Percentiles rank a stretch among this genome's conserved stretches.
Evolutionary conservation across 2,113 vertebrate species (phyloP).

Genomic region (Oreamnos americanus): DNA sequence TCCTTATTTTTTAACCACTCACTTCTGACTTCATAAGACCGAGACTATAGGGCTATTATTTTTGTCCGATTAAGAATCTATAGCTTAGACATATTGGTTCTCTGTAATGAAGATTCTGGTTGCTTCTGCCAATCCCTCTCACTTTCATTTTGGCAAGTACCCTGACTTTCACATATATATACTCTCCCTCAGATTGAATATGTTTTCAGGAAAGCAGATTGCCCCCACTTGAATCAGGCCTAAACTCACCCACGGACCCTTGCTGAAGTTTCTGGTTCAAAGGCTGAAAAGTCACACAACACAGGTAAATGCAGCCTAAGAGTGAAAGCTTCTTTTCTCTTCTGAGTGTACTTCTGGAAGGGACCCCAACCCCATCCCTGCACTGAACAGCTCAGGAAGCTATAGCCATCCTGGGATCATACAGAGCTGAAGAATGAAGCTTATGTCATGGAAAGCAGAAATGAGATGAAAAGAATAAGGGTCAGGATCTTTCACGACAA

Average conservation of each 20-base stretch:
- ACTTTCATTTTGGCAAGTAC: neutral
- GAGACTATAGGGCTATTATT: neutral
- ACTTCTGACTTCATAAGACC: neutral
- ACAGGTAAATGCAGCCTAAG: neutral
- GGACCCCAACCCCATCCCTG: neutral
- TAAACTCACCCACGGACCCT: neutral
- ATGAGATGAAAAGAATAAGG: neutral
- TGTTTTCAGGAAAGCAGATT: neutral
- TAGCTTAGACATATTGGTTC: neutral
- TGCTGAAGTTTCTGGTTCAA: neutral
- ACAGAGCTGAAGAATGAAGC: neutral
- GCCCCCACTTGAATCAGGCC: neutral
- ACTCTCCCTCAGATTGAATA: neutral
- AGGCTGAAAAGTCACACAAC: neutral
- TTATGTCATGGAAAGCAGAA: neutral
- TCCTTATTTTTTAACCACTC: neutral
- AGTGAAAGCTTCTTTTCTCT: neutral
- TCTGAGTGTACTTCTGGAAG: neutral
- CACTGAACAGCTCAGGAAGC: neutral
- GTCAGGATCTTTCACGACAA: neutral
- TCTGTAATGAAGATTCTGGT: neutral
- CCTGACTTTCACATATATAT: neutral
- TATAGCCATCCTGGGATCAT: neutral
- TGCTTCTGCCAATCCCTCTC: neutral
- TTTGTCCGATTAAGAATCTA: neutral